A percentile compares a stretch with the other conserved stretches of the same genome.
These are phyloP conservation scores for Melanotaenia parkinsoni DNA, from an alignment of 2,797 vertebrate species.

Conservation along the genomic window DNA sequence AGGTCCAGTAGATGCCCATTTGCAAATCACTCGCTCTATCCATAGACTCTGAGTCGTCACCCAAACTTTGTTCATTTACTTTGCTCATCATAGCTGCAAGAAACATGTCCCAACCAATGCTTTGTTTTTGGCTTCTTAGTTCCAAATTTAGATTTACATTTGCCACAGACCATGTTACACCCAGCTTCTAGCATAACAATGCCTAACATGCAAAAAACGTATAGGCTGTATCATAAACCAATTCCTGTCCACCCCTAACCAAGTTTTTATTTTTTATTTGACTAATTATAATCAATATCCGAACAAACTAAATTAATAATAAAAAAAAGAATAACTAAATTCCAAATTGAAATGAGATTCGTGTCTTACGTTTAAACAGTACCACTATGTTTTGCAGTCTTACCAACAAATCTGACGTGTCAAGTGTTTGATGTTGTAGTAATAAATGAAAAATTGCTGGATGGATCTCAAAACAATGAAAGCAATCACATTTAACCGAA, in stretches of 20 bases:
- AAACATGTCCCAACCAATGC: not conserved
- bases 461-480: not conserved
- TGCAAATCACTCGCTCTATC: not conserved
- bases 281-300: not conserved
- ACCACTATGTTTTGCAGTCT: not conserved
- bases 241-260: not conserved
- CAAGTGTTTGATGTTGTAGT: not conserved
- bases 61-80: no score
- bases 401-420: not conserved
- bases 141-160: not conserved
- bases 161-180: not conserved
- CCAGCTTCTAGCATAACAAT: not conserved
- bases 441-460: not conserved
- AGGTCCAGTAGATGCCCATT: no score
- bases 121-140: not conserved
- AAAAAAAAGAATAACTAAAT: not conserved
- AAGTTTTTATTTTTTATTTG: not conserved
- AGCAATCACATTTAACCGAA: not conserved
- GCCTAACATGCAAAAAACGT: not conserved
- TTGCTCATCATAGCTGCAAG: no score
- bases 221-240: not conserved
- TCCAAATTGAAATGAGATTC: not conserved
- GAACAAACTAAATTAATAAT: not conserved
- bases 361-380: not conserved
- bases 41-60: not conserved